These are phyloP conservation scores for Leptinotarsa defecta DNA, from an alignment of 1,140 invertebrate species.

Conservation along the genomic window DNA sequence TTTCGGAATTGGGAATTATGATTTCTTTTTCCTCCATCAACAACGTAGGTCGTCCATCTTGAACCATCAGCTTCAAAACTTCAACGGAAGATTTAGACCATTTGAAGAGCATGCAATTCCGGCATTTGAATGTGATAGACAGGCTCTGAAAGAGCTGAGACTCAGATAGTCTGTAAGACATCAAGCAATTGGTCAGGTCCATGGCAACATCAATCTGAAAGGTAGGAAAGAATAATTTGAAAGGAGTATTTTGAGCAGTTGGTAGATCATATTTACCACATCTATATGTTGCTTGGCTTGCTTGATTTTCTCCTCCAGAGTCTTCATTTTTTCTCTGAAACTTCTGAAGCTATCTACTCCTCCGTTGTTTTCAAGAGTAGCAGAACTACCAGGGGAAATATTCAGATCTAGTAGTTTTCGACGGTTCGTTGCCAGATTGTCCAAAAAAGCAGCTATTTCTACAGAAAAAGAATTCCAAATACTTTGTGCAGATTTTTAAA, in stretches of 20 bases:
- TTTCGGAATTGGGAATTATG: constrained; percentile 24
- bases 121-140: constrained; percentile 42
- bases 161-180: constrained; percentile 68
- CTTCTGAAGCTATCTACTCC: constrained; percentile 13
- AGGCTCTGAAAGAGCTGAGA: constrained; percentile 37
- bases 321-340: constrained; percentile 24
- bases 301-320: constrained; percentile 66
- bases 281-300: constrained; percentile 81
- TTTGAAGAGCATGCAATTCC: constrained; percentile 38
- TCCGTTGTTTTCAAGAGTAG: not conserved
- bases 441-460: not conserved
- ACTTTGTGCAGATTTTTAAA: not conserved
- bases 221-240: not conserved
- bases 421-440: not conserved
- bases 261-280: constrained; percentile 63
- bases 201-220: constrained; percentile 45
- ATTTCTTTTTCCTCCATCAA: constrained; percentile 20
- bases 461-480: not conserved
- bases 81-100: constrained; percentile 26
- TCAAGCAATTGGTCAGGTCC: constrained; percentile 67
- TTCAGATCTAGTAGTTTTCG: constrained; percentile 1
- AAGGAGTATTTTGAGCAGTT: too few relatives aligned
- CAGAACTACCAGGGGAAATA: not conserved
- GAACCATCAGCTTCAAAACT: constrained; percentile 23
- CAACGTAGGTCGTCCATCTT: constrained; percentile 24